Evolutionary conservation across 2,797 vertebrate genomes (phyloP), one percentile per base, ranked within the genome.

Genomic region (Aplochiton taeniatus): DNA sequence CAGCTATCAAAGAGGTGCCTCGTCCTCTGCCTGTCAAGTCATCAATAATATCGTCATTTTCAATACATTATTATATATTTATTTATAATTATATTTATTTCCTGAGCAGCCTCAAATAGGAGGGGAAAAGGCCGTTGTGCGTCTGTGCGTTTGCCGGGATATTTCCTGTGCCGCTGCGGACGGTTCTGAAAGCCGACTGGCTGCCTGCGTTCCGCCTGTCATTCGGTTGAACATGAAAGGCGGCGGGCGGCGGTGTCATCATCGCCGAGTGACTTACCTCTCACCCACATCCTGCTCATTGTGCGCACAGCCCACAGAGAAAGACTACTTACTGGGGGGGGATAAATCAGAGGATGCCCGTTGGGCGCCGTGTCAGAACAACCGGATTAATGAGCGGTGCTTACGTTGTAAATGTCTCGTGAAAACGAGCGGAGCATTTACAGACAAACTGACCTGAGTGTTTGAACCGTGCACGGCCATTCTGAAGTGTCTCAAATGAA

Each of bases 1-100:
- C 95, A 1, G 95, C 96, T 83, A 98, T 99, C 83, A 98, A 95
- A 92, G 96, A 99, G 93, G 98, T 99, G 51, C 20, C 11, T 31
- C 31, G 31, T 31, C 31, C 2, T 31, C 3, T 31, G 31, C 31
- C 31, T 31, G 2, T 31, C 6, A 31, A 31, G 6, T 31, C 3
- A 31, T 31, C 2, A 31, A 31, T 31, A 2, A 31, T 31, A 31
- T n/a, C n/a, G n/a, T n/a, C n/a, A n/a, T 31, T 31, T 31, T 31
- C 31, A 31, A 31, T n/a, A n/a, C n/a, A n/a, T n/a, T n/a, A n/a
- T n/a, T n/a, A n/a, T n/a, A n/a, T n/a, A n/a, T n/a, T 31, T 2
- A 31, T 31, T 31, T 31, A 31, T 31, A 3, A 31, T 31, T 31
- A 31, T 31, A 31, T 31, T 31, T 31, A 31, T 31, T 31, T 31